Percentiles rank a stretch among this genome's conserved stretches.
Conservation (phyloP, 2,797 vertebrate species). For the Gambelia wislizenii region DNA sequence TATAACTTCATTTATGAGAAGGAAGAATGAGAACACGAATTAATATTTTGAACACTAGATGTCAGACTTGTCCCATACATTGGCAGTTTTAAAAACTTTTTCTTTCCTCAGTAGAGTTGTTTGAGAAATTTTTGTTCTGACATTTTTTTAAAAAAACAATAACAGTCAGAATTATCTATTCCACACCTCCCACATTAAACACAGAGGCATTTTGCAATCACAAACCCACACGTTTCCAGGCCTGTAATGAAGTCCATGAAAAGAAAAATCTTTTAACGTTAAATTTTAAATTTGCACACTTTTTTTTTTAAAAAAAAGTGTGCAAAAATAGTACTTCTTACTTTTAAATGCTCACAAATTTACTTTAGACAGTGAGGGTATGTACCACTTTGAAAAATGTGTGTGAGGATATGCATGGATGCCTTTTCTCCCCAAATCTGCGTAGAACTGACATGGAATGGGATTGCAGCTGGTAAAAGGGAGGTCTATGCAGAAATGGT, state of each 20-base stretch:
- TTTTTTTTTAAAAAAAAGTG: neutral
- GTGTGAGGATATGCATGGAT: too few relatives aligned
- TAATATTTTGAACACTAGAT: slow-evolving; percentile 22
- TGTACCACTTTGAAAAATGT: neutral
- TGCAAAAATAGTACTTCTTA: neutral
- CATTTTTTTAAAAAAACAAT: neutral
- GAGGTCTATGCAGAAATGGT: neutral
- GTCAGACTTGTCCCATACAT: slow-evolving; percentile 12
- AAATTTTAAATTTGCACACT: neutral
- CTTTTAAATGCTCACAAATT: neutral
- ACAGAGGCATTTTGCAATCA: neutral
- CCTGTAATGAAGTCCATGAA: neutral
- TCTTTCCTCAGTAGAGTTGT: neutral
- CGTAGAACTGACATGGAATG: neutral
- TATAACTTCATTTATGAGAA: neutral
- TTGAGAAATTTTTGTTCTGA: neutral
- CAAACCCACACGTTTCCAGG: neutral
- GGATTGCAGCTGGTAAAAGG: neutral
- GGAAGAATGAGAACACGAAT: neutral
- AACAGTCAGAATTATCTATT: neutral
- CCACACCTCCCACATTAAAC: neutral
- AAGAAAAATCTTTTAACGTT: neutral
- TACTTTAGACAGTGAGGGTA: neutral
- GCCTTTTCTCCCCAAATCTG: neutral
- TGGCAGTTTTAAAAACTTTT: neutral